phyloP scores from a whole-genome alignment of 2,113 vertebrate genomes.

The Dissostichus mawsoni region DNA sequence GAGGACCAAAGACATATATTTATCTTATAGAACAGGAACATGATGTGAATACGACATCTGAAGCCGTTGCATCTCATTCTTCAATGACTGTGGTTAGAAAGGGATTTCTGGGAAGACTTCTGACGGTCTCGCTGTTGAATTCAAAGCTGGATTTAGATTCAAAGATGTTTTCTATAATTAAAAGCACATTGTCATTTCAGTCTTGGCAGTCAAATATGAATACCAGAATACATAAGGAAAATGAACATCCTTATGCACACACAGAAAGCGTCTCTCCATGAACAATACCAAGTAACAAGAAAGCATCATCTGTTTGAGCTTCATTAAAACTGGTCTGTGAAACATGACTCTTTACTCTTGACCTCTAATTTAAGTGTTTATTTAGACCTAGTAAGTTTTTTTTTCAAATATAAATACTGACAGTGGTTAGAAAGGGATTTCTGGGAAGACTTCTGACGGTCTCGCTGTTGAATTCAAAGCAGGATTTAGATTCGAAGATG shows the following conservation, averaged over 20 bases:
- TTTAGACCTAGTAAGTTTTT: neutral
- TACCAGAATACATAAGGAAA: too few relatives aligned
- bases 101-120: constrained; percentile 8
- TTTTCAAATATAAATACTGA: constrained; percentile 4
- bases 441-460: neutral
- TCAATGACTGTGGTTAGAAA: neutral
- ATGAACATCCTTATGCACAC: too few relatives aligned
- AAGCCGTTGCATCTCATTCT: neutral
- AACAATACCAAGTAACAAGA: neutral
- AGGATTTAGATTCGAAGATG: neutral
- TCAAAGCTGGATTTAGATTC: neutral
- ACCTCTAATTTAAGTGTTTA: neutral
- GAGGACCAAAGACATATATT: too few relatives aligned
- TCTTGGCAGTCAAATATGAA: too few relatives aligned
- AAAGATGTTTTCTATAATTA: neutral
- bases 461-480: too few relatives aligned
- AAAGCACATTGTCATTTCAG: too few relatives aligned
- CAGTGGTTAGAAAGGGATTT: constrained; percentile 4
- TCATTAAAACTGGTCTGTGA: neutral
- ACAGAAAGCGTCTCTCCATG: neutral
- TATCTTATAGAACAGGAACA: too few relatives aligned
- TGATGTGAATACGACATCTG: neutral
- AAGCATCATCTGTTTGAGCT: neutral
- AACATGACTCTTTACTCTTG: neutral
- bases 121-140: too few relatives aligned